Evolutionary conservation across 1,140 invertebrate genomes (phyloP), one percentile per base, ranked within the genome.

Genomic region (Dinothrombium tinctorium): DNA sequence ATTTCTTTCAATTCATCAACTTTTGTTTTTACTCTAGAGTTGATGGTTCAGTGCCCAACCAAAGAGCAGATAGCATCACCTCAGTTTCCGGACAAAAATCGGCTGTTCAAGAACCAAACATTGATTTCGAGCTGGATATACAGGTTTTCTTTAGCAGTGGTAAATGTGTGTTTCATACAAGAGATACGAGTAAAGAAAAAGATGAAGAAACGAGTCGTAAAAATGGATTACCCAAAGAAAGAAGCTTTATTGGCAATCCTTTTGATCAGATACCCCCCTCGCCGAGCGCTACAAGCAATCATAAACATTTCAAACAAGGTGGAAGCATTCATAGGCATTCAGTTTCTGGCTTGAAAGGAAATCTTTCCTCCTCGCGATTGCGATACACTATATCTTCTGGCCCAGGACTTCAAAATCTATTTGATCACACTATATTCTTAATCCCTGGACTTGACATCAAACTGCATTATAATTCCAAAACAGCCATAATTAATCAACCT

Each of bases 101-200:
- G n/a, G n/a, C n/a, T n/a, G n/a, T 44, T 3, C 70, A 76, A 44
- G 86, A 94, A 54, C 87, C 86, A 0, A 90, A 80, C 52, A 82
- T 96, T 44, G 87, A 96, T 57, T 81, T 95, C 56, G 84, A 94
- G 56, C 61, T 95, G 45, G 86, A 94, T 59, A 77, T 96, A 0
- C 90, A 90, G 62, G 83, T 95, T 23, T 71, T 89, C 43, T 89
- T 96, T 38, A 90, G 90, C 54, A 86, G 82, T 50, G 89, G 87
- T 1, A 89, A 92, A 61, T 95, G 87, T 61, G 82, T 90, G 21
- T 62, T 96, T 3, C 86, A 94, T 59, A 90, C 86, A 0, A 90
- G 87, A 59, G 79, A 86, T 54, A 59, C 63, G 17, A 58, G 60
- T 0, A 68, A 64, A 44, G 76, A 82, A 29, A 32, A 23, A 22